Evolutionary conservation across 2,888 invertebrate species (phyloP).

Genomic region (Amblyjoppa proteus): DNA sequence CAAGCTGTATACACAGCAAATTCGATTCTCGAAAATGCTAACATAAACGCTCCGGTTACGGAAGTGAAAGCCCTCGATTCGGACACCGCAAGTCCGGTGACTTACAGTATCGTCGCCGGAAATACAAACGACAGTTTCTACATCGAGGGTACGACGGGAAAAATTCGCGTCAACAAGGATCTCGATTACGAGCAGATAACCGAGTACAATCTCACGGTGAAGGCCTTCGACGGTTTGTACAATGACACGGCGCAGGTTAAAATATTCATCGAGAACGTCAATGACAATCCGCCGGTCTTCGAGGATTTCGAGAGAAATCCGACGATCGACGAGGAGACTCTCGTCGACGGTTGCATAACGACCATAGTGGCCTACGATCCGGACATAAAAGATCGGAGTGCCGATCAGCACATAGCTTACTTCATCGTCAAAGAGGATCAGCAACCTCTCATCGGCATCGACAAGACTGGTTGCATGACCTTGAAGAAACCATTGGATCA

Average conservation of each 20-base stretch:
- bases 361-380: conserved; percentile 93
- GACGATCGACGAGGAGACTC: conserved; percentile 91
- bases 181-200: conserved; percentile 94
- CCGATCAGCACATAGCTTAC: conserved; percentile 92
- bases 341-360: conserved; percentile 87
- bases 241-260: conserved; percentile 94
- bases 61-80: conserved; percentile 95
- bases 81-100: conserved; percentile 94
- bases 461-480: conserved; percentile 91
- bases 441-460: conserved; percentile 90
- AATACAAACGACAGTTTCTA: conserved; percentile 95
- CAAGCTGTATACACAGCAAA: conserved; percentile 90
- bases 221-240: conserved; percentile 93
- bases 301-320: conserved; percentile 89
- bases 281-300: conserved; percentile 97
- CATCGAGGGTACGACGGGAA: conserved; percentile 94
- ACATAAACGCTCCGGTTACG: conserved; percentile 93
- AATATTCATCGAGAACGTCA: conserved; percentile 95
- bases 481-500: conserved; percentile 93
- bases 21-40: conserved; percentile 93
- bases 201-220: conserved; percentile 93
- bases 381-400: conserved; percentile 91
- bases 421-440: conserved; percentile 91
- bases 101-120: conserved; percentile 95
- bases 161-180: conserved; percentile 91